These are phyloP conservation scores for Chrysogorgia sp. DNA, from an alignment of 92 coral and sea anemone species.

Conservation along the genomic window DNA sequence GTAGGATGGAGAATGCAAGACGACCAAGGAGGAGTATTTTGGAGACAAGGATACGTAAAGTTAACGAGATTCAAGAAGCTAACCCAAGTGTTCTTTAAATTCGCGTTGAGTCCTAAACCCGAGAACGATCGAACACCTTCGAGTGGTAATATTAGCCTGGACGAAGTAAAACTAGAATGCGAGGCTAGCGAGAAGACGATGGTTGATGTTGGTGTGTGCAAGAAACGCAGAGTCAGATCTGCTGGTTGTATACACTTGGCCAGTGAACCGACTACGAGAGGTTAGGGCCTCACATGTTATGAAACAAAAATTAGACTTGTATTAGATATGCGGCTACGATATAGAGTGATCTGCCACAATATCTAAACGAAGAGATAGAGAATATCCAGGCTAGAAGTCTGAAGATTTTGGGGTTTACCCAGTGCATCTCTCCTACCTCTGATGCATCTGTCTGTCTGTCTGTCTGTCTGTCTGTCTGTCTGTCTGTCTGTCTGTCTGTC, in stretches of 20 bases:
- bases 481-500: too few relatives aligned
- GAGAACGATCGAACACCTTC: conserved; percentile 40
- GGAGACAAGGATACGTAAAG: conserved; percentile 83
- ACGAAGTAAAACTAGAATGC: conserved; percentile 66
- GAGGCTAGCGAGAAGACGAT: conserved; percentile 26
- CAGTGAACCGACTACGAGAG: conserved; percentile 7
- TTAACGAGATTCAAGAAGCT: conserved; percentile 59
- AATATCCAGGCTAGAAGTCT: too few relatives aligned
- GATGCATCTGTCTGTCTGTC: too few relatives aligned
- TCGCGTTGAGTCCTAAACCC: conserved; percentile 28
- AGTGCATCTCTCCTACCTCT: neutral
- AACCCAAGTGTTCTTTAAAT: conserved; percentile 67
- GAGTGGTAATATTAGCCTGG: conserved; percentile 74
- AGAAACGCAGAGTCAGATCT: conserved; percentile 40
- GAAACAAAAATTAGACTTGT: neutral
- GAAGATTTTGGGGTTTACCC: too few relatives aligned
- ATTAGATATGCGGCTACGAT: neutral
- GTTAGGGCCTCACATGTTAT: neutral
- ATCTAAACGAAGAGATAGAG: too few relatives aligned
- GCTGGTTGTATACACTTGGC: conserved; percentile 75
- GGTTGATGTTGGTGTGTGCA: conserved; percentile 54
- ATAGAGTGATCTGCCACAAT: too few relatives aligned
- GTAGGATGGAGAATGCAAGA: conserved; percentile 83
- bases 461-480: too few relatives aligned
- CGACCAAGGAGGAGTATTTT: conserved; percentile 68